phyloP scores from a whole-genome alignment of 1,140 invertebrate species.

The Trichomalopsis sarcophagae region DNA sequence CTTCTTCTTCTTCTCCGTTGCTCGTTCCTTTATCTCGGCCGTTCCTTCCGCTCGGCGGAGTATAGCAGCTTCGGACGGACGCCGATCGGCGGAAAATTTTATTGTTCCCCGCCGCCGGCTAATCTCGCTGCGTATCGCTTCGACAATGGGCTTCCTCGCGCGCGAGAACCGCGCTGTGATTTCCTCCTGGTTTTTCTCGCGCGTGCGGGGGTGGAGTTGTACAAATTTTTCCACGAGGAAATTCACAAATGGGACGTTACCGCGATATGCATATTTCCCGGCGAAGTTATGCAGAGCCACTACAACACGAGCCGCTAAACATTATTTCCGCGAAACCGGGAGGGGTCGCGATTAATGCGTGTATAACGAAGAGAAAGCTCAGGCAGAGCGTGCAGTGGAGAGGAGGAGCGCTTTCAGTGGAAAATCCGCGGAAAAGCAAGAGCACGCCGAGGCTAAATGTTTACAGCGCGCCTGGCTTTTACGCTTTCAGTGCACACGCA shows the following conservation, averaged over 20 bases:
- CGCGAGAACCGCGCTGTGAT: background rate
- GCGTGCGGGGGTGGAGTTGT: background rate
- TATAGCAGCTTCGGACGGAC: constrained; percentile 51
- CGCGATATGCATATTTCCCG: background rate
- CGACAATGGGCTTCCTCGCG: background rate
- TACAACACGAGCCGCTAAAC: constrained; percentile 11
- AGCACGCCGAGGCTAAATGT: constrained; percentile 57
- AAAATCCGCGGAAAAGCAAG: constrained; percentile 40
- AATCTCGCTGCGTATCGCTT: constrained; percentile 23
- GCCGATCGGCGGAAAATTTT: constrained; percentile 36
- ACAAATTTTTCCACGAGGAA: background rate
- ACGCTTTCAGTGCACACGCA: constrained; percentile 10
- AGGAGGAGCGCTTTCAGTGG: constrained; percentile 23
- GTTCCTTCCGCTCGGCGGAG: constrained; percentile 38
- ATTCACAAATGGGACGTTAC: background rate
- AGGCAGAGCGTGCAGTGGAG: background rate
- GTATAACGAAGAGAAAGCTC: constrained; percentile 20
- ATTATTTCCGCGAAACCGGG: background rate
- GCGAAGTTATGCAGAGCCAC: background rate
- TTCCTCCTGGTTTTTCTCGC: background rate
- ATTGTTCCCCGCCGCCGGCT: constrained; percentile 24
- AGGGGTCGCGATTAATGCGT: constrained; percentile 36
- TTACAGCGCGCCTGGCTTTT: constrained; percentile 39
- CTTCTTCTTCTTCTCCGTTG: background rate
- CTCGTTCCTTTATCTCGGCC: constrained; percentile 42